phyloP scores from a whole-genome alignment of 2,888 invertebrate species.

The Megaustenia siamemsis region DNA sequence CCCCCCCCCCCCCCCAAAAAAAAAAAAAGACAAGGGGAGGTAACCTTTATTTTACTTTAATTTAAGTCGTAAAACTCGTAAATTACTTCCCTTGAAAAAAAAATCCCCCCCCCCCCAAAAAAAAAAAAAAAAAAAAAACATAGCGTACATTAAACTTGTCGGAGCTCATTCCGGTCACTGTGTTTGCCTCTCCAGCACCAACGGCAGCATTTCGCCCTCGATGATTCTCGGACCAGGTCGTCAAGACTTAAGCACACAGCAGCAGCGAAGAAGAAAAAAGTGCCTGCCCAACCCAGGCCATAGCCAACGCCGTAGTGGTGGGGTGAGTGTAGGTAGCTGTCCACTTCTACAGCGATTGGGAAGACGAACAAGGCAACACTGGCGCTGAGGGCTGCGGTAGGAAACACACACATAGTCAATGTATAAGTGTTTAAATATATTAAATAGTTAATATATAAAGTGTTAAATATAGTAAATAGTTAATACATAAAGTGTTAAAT shows the following conservation, averaged over 20 bases:
- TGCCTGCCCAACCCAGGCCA: conserved; percentile 77
- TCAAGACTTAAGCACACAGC: conserved; percentile 78
- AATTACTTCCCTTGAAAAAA: too few relatives aligned
- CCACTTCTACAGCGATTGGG: conserved; percentile 74
- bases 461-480: too few relatives aligned
- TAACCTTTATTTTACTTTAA: too few relatives aligned
- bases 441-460: too few relatives aligned
- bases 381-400: conserved; percentile 76
- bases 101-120: too few relatives aligned
- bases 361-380: conserved; percentile 77
- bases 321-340: conserved; percentile 64
- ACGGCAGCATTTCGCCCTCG: conserved; percentile 69
- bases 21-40: too few relatives aligned
- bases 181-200: conserved; percentile 66
- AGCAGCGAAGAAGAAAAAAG: conserved; percentile 75
- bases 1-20: too few relatives aligned
- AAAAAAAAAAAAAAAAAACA: too few relatives aligned
- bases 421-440: too few relatives aligned
- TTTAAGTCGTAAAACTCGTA: too few relatives aligned
- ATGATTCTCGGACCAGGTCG: conserved; percentile 73
- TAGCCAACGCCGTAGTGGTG: conserved; percentile 77
- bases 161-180: conserved; percentile 64
- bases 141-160: conserved; percentile 73
- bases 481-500: too few relatives aligned
- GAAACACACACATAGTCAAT: too few relatives aligned